Conservation (phyloP, 2,113 vertebrate species). For the Ammospiza caudacuta region DNA sequence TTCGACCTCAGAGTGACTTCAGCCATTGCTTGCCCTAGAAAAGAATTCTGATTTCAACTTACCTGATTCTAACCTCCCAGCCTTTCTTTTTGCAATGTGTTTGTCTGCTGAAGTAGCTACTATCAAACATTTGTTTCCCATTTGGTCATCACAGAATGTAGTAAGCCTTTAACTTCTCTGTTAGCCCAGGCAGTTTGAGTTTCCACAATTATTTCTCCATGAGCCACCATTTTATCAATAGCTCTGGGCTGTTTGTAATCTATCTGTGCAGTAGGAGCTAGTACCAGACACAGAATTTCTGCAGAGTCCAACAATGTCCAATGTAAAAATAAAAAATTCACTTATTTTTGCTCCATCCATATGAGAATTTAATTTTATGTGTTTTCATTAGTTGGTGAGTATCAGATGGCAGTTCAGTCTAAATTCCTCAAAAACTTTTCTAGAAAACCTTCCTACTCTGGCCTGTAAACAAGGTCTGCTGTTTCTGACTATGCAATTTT, state of each 20-base stretch:
- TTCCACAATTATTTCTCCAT: neutral
- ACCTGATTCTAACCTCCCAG: neutral
- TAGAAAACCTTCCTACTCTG: neutral
- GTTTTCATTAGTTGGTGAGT: neutral
- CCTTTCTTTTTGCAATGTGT: neutral
- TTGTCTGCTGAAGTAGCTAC: neutral
- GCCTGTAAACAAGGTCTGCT: neutral
- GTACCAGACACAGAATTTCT: neutral
- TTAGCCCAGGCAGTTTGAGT: neutral
- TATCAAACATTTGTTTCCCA: neutral
- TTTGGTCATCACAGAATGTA: neutral
- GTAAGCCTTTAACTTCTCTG: neutral
- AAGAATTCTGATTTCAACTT: neutral
- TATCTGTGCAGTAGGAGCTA: neutral
- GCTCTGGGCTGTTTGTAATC: neutral
- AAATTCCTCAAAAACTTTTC: neutral
- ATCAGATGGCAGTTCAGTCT: neutral
- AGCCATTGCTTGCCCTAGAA: neutral
- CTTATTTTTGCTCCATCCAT: neutral
- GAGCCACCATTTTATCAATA: neutral
- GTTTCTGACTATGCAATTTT: neutral
- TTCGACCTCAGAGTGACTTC: neutral
- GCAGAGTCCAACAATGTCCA: neutral
- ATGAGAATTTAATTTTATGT: neutral
- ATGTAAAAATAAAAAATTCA: neutral